These are phyloP conservation scores for Gulo gulo DNA, from an alignment of 2,113 vertebrate genomes.

Conservation along the genomic window DNA sequence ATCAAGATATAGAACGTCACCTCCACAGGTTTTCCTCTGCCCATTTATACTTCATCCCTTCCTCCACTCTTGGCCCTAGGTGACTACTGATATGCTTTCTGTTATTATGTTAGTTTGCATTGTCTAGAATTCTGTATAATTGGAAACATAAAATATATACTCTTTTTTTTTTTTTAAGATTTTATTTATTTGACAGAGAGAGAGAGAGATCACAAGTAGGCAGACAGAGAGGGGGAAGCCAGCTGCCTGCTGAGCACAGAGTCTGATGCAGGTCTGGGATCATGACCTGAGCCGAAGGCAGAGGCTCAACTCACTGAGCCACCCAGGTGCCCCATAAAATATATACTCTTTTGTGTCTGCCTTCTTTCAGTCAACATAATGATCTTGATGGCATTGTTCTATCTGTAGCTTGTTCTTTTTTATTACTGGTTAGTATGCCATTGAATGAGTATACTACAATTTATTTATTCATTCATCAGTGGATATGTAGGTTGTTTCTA, in stretches of 20 bases:
- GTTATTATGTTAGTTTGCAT: neutral
- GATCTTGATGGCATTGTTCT: neutral
- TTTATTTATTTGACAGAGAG: too few species aligned
- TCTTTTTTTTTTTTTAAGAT: too few species aligned
- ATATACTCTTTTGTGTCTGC: neutral
- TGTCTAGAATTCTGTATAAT: neutral
- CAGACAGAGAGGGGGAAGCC: too few species aligned
- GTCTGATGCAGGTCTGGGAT: too few species aligned
- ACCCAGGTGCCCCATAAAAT: neutral
- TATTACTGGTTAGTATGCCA: neutral
- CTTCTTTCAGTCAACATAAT: neutral
- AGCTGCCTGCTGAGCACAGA: too few species aligned
- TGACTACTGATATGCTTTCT: neutral
- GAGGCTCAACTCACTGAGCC: too few species aligned
- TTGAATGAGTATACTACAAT: neutral
- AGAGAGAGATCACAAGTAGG: too few species aligned
- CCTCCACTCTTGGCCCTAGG: neutral
- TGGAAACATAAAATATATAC: neutral
- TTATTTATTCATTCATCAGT: neutral
- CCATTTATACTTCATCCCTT: neutral
- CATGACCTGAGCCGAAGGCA: too few species aligned
- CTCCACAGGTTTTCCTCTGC: neutral
- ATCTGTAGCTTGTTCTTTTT: neutral
- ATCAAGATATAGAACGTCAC: neutral
- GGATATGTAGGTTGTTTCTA: neutral